phyloP scores from a whole-genome alignment of 2,888 invertebrate species.

The Leptinotarsa juncta region DNA sequence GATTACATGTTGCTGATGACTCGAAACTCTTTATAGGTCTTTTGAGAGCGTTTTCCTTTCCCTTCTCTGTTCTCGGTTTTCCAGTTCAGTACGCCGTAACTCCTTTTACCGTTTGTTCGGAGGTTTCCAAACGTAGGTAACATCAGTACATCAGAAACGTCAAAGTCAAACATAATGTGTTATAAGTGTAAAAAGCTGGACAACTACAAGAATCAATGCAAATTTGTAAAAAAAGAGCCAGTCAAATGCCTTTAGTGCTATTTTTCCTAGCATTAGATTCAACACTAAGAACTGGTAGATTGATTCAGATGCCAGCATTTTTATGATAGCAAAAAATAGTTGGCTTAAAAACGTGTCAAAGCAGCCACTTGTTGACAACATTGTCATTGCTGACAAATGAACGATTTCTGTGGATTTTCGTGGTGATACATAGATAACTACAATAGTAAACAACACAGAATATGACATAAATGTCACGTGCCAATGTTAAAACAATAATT shows the following conservation, averaged over 20 bases:
- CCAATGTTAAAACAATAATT: neutral
- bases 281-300: neutral
- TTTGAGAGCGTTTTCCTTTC: too few species aligned
- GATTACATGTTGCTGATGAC: too few species aligned
- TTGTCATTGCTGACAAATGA: neutral
- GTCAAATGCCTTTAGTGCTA: neutral
- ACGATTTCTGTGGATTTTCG: neutral
- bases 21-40: too few species aligned
- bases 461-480: neutral
- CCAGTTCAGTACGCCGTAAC: too few species aligned
- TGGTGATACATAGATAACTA: neutral
- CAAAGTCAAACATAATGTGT: neutral
- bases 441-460: neutral
- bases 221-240: neutral
- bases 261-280: neutral
- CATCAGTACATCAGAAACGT: neutral
- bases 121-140: neutral
- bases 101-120: too few species aligned
- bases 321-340: neutral
- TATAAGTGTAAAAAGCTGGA: neutral
- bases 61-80: too few species aligned
- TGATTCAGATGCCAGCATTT: neutral
- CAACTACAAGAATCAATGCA: neutral
- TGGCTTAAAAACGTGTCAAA: neutral
- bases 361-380: neutral